These are phyloP conservation scores for Silurus aristotelis DNA, from an alignment of 2,797 vertebrate species.

Conservation along the genomic window DNA sequence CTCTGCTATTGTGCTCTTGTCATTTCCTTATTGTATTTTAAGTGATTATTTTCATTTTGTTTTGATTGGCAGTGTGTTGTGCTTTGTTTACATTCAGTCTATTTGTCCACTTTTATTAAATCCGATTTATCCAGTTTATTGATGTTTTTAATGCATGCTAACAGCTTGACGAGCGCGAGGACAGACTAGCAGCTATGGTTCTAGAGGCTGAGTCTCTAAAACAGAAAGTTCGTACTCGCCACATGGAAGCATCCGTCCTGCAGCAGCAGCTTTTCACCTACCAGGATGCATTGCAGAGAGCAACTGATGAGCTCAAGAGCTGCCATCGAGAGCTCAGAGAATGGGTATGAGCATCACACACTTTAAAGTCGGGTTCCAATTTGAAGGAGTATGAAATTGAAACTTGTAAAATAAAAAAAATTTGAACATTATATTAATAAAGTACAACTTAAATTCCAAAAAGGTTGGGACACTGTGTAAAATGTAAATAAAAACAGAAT, in stretches of 20 bases:
- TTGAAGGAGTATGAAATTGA: not conserved
- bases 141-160: not conserved
- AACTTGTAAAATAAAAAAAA: not conserved
- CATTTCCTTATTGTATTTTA: not conserved
- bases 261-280: constrained; percentile 51
- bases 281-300: constrained; percentile 57
- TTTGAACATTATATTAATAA: not conserved
- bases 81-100: not conserved
- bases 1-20: not conserved
- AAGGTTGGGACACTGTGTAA: too few species aligned
- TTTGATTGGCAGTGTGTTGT: not conserved
- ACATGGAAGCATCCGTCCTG: constrained; percentile 44
- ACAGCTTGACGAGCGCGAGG: constrained; percentile 53
- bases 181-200: constrained; percentile 32
- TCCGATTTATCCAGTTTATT: not conserved
- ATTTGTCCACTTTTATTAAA: too few species aligned
- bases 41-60: not conserved
- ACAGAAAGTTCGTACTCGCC: constrained; percentile 36
- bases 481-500: too few species aligned
- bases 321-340: constrained; percentile 42
- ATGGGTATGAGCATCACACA: constrained; percentile 27
- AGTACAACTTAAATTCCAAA: too few species aligned
- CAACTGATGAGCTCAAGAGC: constrained; percentile 43
- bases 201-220: constrained; percentile 35
- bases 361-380: not conserved